These are phyloP conservation scores for Lathronympha strigana DNA, from an alignment of 2,888 invertebrate species.

Conservation along the genomic window DNA sequence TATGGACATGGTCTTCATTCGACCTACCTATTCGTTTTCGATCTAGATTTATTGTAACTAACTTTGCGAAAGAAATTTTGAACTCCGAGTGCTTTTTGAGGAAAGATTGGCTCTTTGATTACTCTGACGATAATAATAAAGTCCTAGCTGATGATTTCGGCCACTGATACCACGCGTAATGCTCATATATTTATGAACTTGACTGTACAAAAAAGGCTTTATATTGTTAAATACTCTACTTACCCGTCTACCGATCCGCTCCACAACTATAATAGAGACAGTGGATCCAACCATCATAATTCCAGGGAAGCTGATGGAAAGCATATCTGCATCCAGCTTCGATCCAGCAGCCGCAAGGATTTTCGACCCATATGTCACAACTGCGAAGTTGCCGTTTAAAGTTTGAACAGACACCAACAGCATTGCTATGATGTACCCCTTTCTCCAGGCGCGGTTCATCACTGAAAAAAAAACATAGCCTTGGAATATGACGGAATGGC, in stretches of 20 bases:
- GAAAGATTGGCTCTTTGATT: too few relatives aligned
- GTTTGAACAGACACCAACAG: conserved; percentile 49
- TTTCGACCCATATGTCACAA: conserved; percentile 55
- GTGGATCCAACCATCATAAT: conserved; percentile 55
- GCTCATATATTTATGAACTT: too few relatives aligned
- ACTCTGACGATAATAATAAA: too few relatives aligned
- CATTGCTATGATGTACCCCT: conserved; percentile 51
- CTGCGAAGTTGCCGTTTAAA: conserved; percentile 53
- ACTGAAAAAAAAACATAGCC: conserved; percentile 58
- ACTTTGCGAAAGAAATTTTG: too few relatives aligned
- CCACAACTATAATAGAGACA: conserved; percentile 49
- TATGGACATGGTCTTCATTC: too few relatives aligned
- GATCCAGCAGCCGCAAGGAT: conserved; percentile 53
- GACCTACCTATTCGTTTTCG: too few relatives aligned
- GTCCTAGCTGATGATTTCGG: too few relatives aligned
- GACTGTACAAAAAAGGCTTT: too few relatives aligned
- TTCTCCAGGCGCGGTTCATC: conserved; percentile 57
- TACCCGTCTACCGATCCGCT: conserved; percentile 40
- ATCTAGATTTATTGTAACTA: too few relatives aligned
- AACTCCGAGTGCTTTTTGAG: too few relatives aligned
- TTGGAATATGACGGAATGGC: too few relatives aligned
- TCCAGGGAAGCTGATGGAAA: conserved; percentile 55
- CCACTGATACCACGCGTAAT: too few relatives aligned
- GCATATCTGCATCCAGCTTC: conserved; percentile 53
- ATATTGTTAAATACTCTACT: neutral